Conservation (phyloP, 2,888 invertebrate genomes). For the Agonopterix heracliana region DNA sequence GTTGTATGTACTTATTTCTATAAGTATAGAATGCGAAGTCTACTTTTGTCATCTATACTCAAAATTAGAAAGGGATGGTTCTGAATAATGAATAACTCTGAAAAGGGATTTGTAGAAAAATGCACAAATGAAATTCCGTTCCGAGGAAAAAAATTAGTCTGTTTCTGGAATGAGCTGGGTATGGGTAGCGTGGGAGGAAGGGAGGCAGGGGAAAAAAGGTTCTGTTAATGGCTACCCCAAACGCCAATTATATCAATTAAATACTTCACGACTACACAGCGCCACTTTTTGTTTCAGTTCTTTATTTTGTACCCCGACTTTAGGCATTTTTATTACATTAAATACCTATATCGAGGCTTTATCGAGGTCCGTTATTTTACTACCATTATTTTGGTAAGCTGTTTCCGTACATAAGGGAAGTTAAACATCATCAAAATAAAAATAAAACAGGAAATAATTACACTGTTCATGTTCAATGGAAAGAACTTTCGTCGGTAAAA, state of each 20-base stretch:
- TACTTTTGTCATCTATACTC: conserved; percentile 36
- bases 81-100: conserved; percentile 62
- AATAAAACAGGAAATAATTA: too few relatives aligned
- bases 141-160: conserved; percentile 47
- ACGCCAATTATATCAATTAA: conserved; percentile 72
- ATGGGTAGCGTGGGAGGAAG: conserved; percentile 13
- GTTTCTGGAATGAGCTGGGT: conserved; percentile 42
- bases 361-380: neutral
- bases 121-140: conserved; percentile 50
- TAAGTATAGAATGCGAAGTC: neutral
- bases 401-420: too few relatives aligned
- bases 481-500: conserved; percentile 28
- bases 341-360: neutral
- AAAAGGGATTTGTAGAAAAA: conserved; percentile 53
- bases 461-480: conserved; percentile 20
- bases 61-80: conserved; percentile 44
- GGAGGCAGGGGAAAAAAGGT: conserved; percentile 24
- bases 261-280: conserved; percentile 50
- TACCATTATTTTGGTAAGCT: too few relatives aligned
- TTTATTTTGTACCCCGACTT: conserved; percentile 16
- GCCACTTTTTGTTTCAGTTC: conserved; percentile 26
- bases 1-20: neutral
- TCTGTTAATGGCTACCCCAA: conserved; percentile 60
- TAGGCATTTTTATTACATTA: conserved; percentile 3
- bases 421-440: too few relatives aligned